A percentile compares a stretch with the other conserved stretches of the same genome.
Evolutionary conservation across 1,140 invertebrate species (phyloP).

Genomic region (Ditylenchus dipsaci): DNA sequence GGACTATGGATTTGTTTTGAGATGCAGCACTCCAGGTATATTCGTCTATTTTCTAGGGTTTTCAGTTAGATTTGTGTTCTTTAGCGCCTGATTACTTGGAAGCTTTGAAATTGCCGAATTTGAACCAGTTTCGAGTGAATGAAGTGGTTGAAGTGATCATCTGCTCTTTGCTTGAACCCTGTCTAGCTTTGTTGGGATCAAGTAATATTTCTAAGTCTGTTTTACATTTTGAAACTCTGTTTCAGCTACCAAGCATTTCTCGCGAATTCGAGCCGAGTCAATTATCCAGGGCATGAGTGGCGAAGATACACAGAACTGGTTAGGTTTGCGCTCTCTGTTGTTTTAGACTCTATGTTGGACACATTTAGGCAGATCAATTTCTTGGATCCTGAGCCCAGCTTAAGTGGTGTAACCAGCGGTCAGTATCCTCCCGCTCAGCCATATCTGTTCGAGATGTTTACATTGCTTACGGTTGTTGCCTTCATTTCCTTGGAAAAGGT

Average conservation of each 20-base stretch:
- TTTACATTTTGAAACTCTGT: neutral
- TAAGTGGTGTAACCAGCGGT: no score
- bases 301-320: neutral
- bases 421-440: no score
- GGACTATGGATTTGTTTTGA: no score
- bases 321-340: neutral
- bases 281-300: neutral
- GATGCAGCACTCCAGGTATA: neutral
- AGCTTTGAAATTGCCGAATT: neutral
- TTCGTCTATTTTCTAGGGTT: neutral
- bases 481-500: no score
- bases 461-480: no score
- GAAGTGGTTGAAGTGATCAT: neutral
- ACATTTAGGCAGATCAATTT: no score
- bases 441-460: no score
- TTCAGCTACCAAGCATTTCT: constrained; percentile 3
- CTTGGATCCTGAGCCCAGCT: no score
- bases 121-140: neutral
- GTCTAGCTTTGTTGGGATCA: neutral
- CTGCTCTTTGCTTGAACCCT: neutral
- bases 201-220: neutral
- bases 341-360: neutral
- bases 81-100: neutral
- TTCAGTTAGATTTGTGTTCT: neutral
- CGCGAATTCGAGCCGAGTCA: neutral